These are phyloP conservation scores for Brachionus sp. DNA, from an alignment of 1,140 invertebrate genomes.

Conservation along the genomic window DNA sequence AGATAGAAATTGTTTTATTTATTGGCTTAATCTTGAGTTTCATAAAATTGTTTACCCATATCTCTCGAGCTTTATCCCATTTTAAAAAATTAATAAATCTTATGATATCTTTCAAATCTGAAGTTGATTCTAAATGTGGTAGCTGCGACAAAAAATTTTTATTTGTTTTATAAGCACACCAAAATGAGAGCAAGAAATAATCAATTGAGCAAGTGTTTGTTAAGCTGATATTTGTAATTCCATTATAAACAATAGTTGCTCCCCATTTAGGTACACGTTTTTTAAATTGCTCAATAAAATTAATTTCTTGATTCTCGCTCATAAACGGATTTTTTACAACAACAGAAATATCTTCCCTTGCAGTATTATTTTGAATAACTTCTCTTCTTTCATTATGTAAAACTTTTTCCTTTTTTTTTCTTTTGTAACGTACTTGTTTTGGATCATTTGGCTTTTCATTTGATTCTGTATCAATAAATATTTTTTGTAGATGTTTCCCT, in stretches of 20 bases:
- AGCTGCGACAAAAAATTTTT: not conserved
- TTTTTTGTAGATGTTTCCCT: not conserved
- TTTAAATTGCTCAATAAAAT: not conserved
- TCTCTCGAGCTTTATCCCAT: not conserved
- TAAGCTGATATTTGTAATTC: not conserved
- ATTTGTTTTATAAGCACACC: not conserved
- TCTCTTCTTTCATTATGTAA: not conserved
- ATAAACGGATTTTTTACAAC: not conserved
- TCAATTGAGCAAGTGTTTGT: not conserved
- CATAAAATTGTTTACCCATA: not conserved
- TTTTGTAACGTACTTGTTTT: not conserved
- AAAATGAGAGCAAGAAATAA: not conserved
- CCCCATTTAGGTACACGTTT: not conserved
- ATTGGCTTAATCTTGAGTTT: not conserved
- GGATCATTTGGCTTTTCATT: not conserved
- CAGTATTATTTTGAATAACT: not conserved
- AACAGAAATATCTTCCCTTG: not conserved
- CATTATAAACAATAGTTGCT: not conserved
- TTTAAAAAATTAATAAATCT: not conserved
- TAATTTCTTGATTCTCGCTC: not conserved
- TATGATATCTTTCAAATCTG: not conserved
- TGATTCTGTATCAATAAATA: not conserved
- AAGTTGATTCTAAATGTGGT: not conserved
- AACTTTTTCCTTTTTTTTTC: not conserved
- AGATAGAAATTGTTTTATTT: not conserved